Percentiles rank a stretch among this genome's conserved stretches.
Conservation (phyloP, 2,888 invertebrate species). For the Eustalomyia histrio region DNA sequence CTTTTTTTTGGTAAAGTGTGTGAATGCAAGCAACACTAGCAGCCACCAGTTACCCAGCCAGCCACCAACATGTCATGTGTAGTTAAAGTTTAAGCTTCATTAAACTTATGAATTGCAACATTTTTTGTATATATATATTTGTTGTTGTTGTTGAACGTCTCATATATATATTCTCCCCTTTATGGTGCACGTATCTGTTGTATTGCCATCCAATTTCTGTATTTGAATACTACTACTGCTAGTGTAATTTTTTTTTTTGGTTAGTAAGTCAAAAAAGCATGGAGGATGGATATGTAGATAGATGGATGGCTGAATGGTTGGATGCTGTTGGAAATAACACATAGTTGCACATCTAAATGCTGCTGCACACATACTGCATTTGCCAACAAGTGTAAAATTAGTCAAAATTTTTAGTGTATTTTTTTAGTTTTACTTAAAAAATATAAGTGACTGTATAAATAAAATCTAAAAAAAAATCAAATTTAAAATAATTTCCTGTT, state of each 20-base stretch:
- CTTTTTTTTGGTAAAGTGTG: conserved; percentile 36
- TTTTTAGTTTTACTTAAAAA: conserved; percentile 33
- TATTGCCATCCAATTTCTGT: conserved; percentile 10
- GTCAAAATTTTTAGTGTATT: no score
- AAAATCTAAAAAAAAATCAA: conserved; percentile 31
- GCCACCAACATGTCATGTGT: conserved; percentile 59
- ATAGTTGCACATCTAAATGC: conserved; percentile 6
- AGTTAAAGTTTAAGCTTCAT: conserved; percentile 67
- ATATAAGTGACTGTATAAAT: conserved; percentile 50
- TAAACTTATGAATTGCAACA: conserved; percentile 68
- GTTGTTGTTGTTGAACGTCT: conserved; percentile 23
- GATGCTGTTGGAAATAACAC: conserved; percentile 52
- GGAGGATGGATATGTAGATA: conserved; percentile 39
- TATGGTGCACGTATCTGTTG: conserved; percentile 28
- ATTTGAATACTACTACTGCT: conserved; percentile 18
- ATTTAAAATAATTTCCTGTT: conserved; percentile 61
- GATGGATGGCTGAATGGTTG: conserved; percentile 58
- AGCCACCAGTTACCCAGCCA: conserved; percentile 25
- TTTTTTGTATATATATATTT: conserved; percentile 49
- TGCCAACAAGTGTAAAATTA: conserved; percentile 70
- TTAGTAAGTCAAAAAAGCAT: conserved; percentile 52
- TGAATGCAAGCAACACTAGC: conserved; percentile 26
- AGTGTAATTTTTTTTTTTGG: conserved; percentile 49
- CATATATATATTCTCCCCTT: conserved; percentile 35
- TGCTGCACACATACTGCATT: conserved; percentile 56